Base-by-base conservation (phyloP, 2,888 invertebrate genomes). In the Amphimallon solstitiale region DNA sequence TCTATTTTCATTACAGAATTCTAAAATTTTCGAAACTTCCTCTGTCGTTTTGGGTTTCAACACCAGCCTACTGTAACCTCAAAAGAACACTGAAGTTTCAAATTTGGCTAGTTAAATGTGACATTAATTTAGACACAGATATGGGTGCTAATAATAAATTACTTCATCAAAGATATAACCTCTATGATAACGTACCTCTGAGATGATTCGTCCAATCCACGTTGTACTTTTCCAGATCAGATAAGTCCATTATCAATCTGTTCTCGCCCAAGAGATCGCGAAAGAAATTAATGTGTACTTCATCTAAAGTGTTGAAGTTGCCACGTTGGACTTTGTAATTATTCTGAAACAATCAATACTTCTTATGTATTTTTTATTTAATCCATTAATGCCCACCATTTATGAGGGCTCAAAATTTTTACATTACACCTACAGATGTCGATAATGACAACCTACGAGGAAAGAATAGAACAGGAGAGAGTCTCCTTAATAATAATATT, bases 171-270 rank as follows among this genome's bases (percentile, higher is more conserved):
- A 23, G 2, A 23, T 23, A 23, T 29, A 29, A 7, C 1, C 91
- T 85, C 73, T 85, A 29, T 29, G 9, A 29, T 29, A 29, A 71
- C 76, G 74, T 80, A 95, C 97, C 97, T 88, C 92, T 87, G 73
- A 93, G 93, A 76, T 89, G 92, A 80, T 88, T 91, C 72, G 93
- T 86, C 93, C 95, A 97, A 82, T 97, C 98, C 60, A 91, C 89
- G 79, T 98, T 98, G 79, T 92, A 95, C 0, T 87, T 85, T 66
- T 90, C 86, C 59, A 96, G 86, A 75, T 97, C 97, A 60, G 86
- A 85, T 12, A 86, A 84, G 66, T 94, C 92, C n/a, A 91, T 92
- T 45, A 95, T 77, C 6, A 95, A 89, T 74, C 92, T 82, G 12
- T 85, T 85, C 56, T 83, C 79, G 12, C 88, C 90, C 37, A 94